Base-by-base conservation (phyloP, 30 jellyfish, hydroid and myxozoan genomes). In the Turritopsis dohrnii region DNA sequence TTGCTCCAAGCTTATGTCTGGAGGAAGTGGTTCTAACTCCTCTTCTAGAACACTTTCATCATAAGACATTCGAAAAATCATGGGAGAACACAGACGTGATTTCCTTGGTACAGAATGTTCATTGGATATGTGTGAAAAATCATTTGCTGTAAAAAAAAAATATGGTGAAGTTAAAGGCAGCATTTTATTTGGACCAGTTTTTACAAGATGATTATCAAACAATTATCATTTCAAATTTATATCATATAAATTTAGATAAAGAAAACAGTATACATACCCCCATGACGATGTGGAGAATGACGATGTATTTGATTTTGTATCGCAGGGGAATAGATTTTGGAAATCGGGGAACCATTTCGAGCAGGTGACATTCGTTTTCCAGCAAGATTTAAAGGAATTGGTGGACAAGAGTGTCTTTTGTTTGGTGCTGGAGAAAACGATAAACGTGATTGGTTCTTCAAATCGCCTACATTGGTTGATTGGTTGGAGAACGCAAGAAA, bases 1-100 rank as follows among this genome's bases (percentile, higher is more conserved):
- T 74, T 85, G 96, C 25, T 85, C 95, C 52, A 94, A 80, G 52
- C 97, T 89, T 5, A 89, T 26, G 54, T 89, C 82, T 9, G 99
- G 99, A 54, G 99, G 99, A 86, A 94, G 96, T 20, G 99, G 96
- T 72, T 94, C 99, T n/a, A 86, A 72, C 27, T 88, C 97, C 26
- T 86, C 91, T 52, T 90, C 97, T 18, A 86, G 83, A 1, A 71
- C 87, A 22, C 90, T 83, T 18, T 90, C 97, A 53, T 86, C 97
- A 71, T 92, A 73, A 8, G 97, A 84, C 90, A 90, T 81, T 20
- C 97, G 90, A 72, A 86, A 90, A 31, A 90, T 54, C 83, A 72
- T 82, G 9, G 95, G 95, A 8, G 97, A 90, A 5, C 92, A 76
- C 28, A 86, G 7, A 18, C 65, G 76, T n/a, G 89, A 82, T 31